phyloP scores from a whole-genome alignment of 1,140 invertebrate species.

The Luehdorfia chinensis region DNA sequence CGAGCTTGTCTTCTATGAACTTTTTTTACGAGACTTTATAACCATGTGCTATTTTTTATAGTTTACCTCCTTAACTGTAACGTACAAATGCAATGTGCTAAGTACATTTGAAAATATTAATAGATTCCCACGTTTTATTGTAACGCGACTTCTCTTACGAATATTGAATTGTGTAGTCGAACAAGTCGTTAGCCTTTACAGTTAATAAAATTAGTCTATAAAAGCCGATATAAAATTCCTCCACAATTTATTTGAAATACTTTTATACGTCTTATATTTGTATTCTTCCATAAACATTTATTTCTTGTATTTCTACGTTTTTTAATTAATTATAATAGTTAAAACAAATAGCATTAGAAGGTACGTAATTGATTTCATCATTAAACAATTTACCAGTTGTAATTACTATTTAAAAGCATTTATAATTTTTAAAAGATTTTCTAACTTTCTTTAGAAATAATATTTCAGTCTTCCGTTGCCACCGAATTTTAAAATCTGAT shows the following conservation, averaged over 20 bases:
- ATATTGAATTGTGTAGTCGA: background rate
- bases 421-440: conserved; percentile 23
- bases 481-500: no score
- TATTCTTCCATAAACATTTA: background rate
- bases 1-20: background rate
- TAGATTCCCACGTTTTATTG: background rate
- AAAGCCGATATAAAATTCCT: no score
- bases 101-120: background rate
- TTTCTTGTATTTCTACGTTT: no score
- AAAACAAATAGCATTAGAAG: background rate
- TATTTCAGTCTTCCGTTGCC: conserved; percentile 29
- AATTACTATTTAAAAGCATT: conserved; percentile 9
- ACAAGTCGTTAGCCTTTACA: no score
- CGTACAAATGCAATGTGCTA: conserved; percentile 13
- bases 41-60: conserved; percentile 7
- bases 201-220: no score
- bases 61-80: conserved; percentile 1
- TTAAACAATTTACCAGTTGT: conserved; percentile 8
- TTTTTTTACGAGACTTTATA: conserved; percentile 1
- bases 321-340: no score
- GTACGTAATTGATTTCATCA: conserved; percentile 6
- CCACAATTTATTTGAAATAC: no score
- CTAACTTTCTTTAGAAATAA: conserved; percentile 22
- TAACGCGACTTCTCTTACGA: background rate
- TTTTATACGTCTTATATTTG: background rate